Evolutionary conservation across 1,140 invertebrate genomes (phyloP).

Genomic region (Drosophila repletoides): DNA sequence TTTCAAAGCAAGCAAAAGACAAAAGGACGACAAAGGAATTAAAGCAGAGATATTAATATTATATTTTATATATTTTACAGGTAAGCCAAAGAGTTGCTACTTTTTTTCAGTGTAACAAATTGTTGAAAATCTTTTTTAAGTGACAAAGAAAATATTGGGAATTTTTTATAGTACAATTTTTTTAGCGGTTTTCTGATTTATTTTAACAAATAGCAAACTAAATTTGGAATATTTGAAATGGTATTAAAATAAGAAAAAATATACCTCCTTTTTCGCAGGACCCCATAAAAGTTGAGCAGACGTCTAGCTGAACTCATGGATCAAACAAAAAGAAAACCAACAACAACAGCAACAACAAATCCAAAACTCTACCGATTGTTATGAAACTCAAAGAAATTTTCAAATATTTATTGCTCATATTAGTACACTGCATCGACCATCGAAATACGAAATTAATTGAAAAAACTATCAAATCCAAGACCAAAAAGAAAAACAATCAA

Average conservation of each 20-base stretch:
- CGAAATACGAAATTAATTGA: conserved; percentile 26
- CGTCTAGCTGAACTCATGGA: conserved; percentile 46
- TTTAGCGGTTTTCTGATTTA: neutral
- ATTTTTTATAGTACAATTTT: too few species aligned
- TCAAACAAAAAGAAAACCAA: conserved; percentile 38
- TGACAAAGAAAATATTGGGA: too few species aligned
- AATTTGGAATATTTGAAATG: neutral
- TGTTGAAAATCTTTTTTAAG: neutral
- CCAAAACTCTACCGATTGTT: conserved; percentile 53
- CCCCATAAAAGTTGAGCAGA: conserved; percentile 37
- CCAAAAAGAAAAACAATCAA: conserved; percentile 27
- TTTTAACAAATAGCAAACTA: neutral
- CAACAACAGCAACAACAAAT: conserved; percentile 17
- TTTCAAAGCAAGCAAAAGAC: conserved; percentile 32
- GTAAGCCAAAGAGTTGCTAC: conserved; percentile 32
- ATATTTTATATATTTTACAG: conserved; percentile 78
- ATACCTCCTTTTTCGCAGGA: conserved; percentile 42
- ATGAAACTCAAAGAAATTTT: conserved; percentile 77
- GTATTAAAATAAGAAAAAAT: too few species aligned
- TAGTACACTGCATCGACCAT: conserved; percentile 65
- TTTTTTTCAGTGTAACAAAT: neutral
- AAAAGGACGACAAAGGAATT: conserved; percentile 40
- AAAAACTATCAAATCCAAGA: conserved; percentile 10
- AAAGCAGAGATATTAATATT: conserved; percentile 64
- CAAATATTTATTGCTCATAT: conserved; percentile 70